Evolutionary conservation across 2,888 invertebrate species (phyloP).

Genomic region (Electrophaes corylata): DNA sequence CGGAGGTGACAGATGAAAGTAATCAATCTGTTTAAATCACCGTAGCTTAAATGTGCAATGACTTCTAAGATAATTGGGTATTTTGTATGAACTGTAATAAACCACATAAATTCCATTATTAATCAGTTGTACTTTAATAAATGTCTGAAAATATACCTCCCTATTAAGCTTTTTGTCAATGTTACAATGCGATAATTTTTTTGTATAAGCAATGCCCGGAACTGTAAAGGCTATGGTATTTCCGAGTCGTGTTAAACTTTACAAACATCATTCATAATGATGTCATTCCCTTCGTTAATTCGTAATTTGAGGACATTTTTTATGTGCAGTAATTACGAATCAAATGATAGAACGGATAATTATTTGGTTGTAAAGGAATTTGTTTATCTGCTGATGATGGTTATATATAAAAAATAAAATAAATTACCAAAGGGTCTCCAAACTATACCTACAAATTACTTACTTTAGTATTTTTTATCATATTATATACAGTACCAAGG

Average conservation of each 20-base stretch:
- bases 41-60: slow-evolving; percentile 2
- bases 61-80: slow-evolving; percentile 8
- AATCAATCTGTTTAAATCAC: slow-evolving; percentile 30
- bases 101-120: neutral
- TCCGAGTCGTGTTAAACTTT: slow-evolving; percentile 7
- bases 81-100: neutral
- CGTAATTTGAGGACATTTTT: slow-evolving; percentile 18
- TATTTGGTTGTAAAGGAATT: slow-evolving; percentile 1
- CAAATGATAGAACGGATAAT: neutral
- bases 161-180: neutral
- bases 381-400: neutral
- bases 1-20: slow-evolving; percentile 42
- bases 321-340: slow-evolving; percentile 6
- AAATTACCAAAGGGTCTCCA: neutral
- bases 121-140: neutral
- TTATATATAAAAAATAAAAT: neutral
- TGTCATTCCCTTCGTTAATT: slow-evolving; percentile 25
- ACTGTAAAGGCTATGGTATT: slow-evolving; percentile 13
- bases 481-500: too few relatives aligned
- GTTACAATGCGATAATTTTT: slow-evolving; percentile 2
- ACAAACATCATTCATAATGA: slow-evolving; percentile 16
- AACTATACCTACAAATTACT: too few relatives aligned
- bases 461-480: too few relatives aligned
- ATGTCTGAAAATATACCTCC: neutral
- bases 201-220: slow-evolving; percentile 3